These are phyloP conservation scores for Mixornis gularis DNA, from an alignment of 2,113 vertebrate species.

Conservation along the genomic window DNA sequence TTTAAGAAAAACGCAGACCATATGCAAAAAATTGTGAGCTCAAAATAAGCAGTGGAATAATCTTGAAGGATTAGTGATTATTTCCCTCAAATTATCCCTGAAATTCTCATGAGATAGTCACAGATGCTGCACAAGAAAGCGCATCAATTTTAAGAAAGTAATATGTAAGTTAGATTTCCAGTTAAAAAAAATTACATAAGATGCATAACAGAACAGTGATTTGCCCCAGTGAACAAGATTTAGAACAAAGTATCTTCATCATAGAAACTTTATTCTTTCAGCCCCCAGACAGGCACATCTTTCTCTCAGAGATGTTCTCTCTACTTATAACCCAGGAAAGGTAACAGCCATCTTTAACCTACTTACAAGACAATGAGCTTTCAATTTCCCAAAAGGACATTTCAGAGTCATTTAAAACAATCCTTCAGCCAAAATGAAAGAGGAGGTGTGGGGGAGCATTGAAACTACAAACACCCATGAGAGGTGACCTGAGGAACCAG, in stretches of 20 bases:
- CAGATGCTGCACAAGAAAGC: neutral
- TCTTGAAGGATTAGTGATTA: neutral
- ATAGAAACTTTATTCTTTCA: neutral
- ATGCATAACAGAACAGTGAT: neutral
- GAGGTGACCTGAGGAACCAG: neutral
- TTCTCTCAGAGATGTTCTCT: neutral
- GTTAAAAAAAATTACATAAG: neutral
- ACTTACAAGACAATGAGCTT: neutral
- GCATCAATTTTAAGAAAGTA: neutral
- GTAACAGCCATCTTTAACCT: neutral
- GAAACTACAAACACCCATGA: neutral
- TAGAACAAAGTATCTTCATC: neutral
- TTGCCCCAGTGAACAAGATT: neutral
- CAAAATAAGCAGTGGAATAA: neutral
- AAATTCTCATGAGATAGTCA: neutral
- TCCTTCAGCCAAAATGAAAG: neutral
- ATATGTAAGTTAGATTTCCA: neutral
- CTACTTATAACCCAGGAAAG: neutral
- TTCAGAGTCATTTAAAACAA: neutral
- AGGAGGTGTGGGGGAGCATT: fast-evolving
- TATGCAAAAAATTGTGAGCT: fast-evolving
- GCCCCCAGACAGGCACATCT: neutral
- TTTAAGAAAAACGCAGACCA: neutral
- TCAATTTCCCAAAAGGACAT: neutral
- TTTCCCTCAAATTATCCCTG: neutral